phyloP scores from a whole-genome alignment of 2,888 invertebrate genomes.

The Limnephilus marmoratus region DNA sequence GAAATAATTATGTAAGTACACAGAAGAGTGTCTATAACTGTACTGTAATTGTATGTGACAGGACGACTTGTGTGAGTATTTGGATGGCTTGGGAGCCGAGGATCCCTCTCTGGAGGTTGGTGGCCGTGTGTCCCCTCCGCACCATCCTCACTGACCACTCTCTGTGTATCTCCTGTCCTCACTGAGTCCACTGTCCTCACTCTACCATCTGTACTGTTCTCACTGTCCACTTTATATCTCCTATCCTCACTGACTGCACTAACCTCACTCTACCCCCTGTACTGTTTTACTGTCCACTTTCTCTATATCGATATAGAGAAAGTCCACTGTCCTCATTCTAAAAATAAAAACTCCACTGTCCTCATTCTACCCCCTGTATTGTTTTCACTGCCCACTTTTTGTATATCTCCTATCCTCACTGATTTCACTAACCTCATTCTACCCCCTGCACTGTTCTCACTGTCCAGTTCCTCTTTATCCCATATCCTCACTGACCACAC shows the following conservation, averaged over 20 bases:
- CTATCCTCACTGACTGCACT: neutral
- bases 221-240: no score
- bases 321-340: no score
- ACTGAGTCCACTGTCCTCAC: neutral
- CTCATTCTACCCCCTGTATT: neutral
- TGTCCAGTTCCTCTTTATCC: neutral
- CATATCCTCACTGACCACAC: neutral
- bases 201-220: no score
- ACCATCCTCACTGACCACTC: no score
- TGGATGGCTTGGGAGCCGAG: conserved; percentile 78
- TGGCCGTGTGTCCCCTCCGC: conserved; percentile 21
- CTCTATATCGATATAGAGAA: no score
- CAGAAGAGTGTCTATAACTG: conserved; percentile 8
- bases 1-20: conserved; percentile 8
- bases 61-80: conserved; percentile 79
- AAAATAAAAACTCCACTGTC: neutral
- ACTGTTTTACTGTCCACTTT: no score
- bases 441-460: neutral
- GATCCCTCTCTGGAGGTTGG: conserved; percentile 68
- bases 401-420: neutral
- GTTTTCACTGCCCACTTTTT: neutral
- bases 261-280: neutral
- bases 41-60: conserved; percentile 71
- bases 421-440: neutral
- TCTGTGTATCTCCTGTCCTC: no score